Base-by-base conservation (phyloP, 2,113 vertebrate genomes). In the Zosterops pallidus region DNA sequence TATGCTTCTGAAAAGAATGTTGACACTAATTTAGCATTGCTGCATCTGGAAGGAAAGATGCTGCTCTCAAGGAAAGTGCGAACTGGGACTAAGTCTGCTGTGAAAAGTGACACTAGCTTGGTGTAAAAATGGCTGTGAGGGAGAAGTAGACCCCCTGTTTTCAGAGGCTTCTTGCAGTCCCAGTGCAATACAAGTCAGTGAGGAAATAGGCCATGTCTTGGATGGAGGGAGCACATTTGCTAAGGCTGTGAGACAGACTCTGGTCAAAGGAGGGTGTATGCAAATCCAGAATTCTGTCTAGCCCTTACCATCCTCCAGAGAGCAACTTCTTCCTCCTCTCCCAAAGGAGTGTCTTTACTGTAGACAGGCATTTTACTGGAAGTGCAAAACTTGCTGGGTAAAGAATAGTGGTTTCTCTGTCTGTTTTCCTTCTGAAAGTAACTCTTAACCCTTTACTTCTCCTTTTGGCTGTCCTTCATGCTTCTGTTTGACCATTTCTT, bases 1-100 rank as follows among this genome's bases (percentile, higher is more conserved):
- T 86, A 64, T 79, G 71, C 68, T 94, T 93, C 84, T 92, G 74
- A 86, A 94, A 94, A 96, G 96, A 95, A 80, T 82, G 86, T 83
- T 93, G 83, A 92, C 71, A 64, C 71, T 94, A 90, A 95, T 96
- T 97, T 89, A 96, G 69, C 83, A 65, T 85, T 14, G 5, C 17
- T 86, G 85, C 77, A 59, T 94, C 74, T 91, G 11, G 2, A 21
- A 68, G 11, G 2, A 21, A 68, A 84, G 69, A 60, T 64, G 71
- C 62, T 76, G 63, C 42, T 77, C 41, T 89, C 49, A 65, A 89
- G 28, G 17, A 21, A 70, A 82, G 49, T 49, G n/a, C 14, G 76
- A 57, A 42, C 11, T 1, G 3, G 22, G 29, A 42, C 49, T 67
- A n/a, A 88, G 11, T 22, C 62, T 72, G 37, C 65, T 42, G n/a